Percentiles rank a stretch among this genome's conserved stretches.
These are phyloP conservation scores for Danaus chrysippus DNA, from an alignment of 2,888 invertebrate species.

Conservation along the genomic window DNA sequence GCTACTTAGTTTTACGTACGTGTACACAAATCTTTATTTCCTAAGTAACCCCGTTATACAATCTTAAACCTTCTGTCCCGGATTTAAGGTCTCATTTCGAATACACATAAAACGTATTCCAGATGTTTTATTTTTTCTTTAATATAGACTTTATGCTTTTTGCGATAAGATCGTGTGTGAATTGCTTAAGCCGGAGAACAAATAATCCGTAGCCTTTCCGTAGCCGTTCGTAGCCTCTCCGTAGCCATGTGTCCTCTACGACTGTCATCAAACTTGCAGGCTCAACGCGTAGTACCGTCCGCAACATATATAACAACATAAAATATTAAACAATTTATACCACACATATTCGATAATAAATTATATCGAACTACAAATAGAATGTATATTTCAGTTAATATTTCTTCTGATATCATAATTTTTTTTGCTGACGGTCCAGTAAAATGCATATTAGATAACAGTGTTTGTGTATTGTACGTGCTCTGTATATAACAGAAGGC, in stretches of 20 bases:
- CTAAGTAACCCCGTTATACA: not conserved
- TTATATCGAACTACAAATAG: not conserved
- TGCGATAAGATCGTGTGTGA: constrained; percentile 24
- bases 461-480: constrained; percentile 54
- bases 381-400: not conserved
- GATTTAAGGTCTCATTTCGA: constrained; percentile 10
- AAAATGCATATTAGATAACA: constrained; percentile 77
- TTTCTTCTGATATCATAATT: constrained; percentile 10
- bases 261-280: constrained; percentile 71
- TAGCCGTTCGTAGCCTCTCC: constrained; percentile 54
- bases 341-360: not conserved
- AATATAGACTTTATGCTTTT: constrained; percentile 19
- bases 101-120: constrained; percentile 8
- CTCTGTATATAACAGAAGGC: constrained; percentile 33
- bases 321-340: not conserved
- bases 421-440: constrained; percentile 55
- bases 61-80: not conserved
- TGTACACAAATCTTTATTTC: not conserved
- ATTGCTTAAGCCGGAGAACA: constrained; percentile 45
- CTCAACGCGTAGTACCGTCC: constrained; percentile 24
- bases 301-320: constrained; percentile 2
- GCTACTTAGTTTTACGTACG: too few relatives aligned
- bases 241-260: constrained; percentile 56
- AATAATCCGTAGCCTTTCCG: constrained; percentile 41
- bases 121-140: constrained; percentile 11